phyloP scores from a whole-genome alignment of 2,888 invertebrate genomes.

The Oligia latruncula region DNA sequence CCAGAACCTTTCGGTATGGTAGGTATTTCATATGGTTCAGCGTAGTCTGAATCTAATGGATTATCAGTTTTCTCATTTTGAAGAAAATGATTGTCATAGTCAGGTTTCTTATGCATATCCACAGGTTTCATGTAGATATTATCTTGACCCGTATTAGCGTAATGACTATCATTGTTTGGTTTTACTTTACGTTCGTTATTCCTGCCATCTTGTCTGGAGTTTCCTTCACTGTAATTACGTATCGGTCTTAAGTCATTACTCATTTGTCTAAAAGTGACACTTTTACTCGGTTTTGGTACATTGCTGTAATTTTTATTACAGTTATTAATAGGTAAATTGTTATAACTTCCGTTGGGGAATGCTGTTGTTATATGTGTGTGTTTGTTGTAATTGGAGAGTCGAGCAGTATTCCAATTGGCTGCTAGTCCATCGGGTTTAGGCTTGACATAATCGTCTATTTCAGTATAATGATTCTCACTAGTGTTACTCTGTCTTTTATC shows the following conservation, averaged over 20 bases:
- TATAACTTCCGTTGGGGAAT: background rate
- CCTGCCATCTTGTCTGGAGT: background rate
- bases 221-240: background rate
- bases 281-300: conserved; percentile 2
- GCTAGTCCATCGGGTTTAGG: background rate
- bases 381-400: background rate
- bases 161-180: background rate
- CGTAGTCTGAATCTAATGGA: background rate
- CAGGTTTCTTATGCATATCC: background rate
- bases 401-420: background rate
- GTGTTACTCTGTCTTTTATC: conserved; percentile 25
- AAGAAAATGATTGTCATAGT: conserved; percentile 9
- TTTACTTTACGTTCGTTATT: background rate
- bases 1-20: too few relatives aligned
- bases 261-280: conserved; percentile 15
- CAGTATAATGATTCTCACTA: conserved; percentile 38
- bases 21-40: conserved; percentile 22
- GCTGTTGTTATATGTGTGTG: background rate
- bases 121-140: background rate
- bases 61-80: background rate
- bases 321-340: background rate
- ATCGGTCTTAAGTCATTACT: background rate
- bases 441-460: conserved; percentile 40
- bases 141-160: conserved; percentile 9
- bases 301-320: background rate